Conservation (phyloP, 2,888 invertebrate genomes). For the Metalampra italica region DNA sequence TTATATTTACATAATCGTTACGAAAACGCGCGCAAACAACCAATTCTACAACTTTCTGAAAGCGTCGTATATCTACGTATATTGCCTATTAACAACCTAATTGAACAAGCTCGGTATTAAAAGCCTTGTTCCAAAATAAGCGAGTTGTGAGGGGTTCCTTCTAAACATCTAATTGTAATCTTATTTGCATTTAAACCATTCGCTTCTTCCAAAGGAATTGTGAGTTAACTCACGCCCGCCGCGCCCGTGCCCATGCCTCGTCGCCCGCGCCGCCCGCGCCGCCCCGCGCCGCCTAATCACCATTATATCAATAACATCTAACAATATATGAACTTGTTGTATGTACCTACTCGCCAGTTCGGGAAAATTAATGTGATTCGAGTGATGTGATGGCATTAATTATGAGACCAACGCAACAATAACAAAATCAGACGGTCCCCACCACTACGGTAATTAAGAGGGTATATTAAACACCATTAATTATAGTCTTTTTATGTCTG, state of each 20-base stretch:
- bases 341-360: conserved; percentile 1
- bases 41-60: no score
- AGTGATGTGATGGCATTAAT: conserved; percentile 12
- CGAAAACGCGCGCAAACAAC: no score
- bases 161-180: conserved; percentile 56
- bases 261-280: background rate
- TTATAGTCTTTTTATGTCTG: no score
- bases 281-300: conserved; percentile 14
- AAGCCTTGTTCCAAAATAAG: conserved; percentile 42
- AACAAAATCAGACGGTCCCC: background rate
- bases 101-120: conserved; percentile 40
- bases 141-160: conserved; percentile 37
- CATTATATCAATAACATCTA: conserved; percentile 7
- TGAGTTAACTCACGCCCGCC: conserved; percentile 23
- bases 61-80: background rate
- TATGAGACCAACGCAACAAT: conserved; percentile 2
- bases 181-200: conserved; percentile 56
- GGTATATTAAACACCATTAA: no score
- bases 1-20: no score
- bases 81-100: conserved; percentile 32
- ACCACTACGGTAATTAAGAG: no score
- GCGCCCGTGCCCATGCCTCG: background rate
- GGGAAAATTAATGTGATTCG: conserved; percentile 10
- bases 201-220: conserved; percentile 31
- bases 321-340: conserved; percentile 29